A percentile compares a stretch with the other conserved stretches of the same genome.
Evolutionary conservation across 2,797 vertebrate species (phyloP).

Genomic region (Sebastes diploproa): DNA sequence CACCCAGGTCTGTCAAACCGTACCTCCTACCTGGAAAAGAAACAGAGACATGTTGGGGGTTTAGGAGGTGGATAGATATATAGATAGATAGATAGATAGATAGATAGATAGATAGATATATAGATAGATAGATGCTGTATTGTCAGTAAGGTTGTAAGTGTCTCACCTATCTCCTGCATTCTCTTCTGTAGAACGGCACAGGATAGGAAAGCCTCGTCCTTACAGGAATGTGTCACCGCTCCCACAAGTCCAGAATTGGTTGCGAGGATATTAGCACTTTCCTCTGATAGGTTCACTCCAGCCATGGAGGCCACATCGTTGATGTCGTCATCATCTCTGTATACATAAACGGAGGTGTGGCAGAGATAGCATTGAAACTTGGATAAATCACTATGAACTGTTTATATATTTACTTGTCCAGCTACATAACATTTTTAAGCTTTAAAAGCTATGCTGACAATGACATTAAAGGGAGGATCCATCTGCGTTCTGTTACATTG

Average conservation of each 20-base stretch:
- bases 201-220: conserved; percentile 94
- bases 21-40: conserved; percentile 86
- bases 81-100: no score
- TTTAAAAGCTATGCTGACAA: not conserved
- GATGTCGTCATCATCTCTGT: conserved; percentile 97
- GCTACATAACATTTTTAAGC: not conserved
- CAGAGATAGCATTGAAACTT: not conserved
- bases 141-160: not conserved
- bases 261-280: conserved; percentile 94
- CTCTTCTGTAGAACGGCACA: conserved; percentile 88
- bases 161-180: conserved; percentile 93
- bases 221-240: conserved; percentile 93
- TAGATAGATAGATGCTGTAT: no score
- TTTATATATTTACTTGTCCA: not conserved
- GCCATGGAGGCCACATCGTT: conserved; percentile 99
- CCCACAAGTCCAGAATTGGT: conserved; percentile 96
- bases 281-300: conserved; percentile 95
- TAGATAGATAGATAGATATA: no score
- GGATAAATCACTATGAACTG: not conserved
- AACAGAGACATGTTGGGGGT: not conserved
- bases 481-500: no score
- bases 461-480: not conserved
- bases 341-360: not conserved
- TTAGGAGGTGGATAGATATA: not conserved
- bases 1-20: conserved; percentile 91